Percentiles rank a stretch among this genome's conserved stretches.
phyloP scores from a whole-genome alignment of 2,113 vertebrate genomes.

The Chlamydotis undulata region DNA sequence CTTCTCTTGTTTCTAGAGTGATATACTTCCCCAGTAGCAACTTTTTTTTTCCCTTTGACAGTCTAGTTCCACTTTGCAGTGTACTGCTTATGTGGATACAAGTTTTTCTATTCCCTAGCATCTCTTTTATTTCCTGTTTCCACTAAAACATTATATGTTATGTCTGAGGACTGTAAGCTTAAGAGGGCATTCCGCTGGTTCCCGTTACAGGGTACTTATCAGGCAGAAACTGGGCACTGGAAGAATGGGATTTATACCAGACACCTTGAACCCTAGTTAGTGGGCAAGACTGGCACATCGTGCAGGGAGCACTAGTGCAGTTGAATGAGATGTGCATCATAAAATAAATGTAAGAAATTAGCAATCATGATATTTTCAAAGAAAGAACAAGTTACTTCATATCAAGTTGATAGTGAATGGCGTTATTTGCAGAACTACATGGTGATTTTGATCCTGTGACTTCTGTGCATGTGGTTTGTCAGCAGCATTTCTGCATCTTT shows the following conservation, averaged over 20 bases:
- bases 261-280: neutral
- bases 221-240: rapidly evolving
- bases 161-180: neutral
- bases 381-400: neutral
- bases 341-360: neutral
- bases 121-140: neutral
- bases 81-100: neutral
- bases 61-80: neutral
- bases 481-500: neutral
- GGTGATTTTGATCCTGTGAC: neutral
- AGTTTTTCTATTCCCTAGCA: neutral
- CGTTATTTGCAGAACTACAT: neutral
- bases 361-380: neutral
- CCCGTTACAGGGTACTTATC: neutral
- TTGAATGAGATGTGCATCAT: rapidly evolving
- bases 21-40: neutral
- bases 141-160: rapidly evolving
- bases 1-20: neutral
- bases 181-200: neutral
- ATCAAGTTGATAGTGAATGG: rapidly evolving
- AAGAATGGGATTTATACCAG: neutral
- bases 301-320: neutral
- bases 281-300: neutral
- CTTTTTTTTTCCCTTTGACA: neutral
- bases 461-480: neutral